phyloP scores from a whole-genome alignment of 2,888 invertebrate species.

The Drosophila robusta region DNA sequence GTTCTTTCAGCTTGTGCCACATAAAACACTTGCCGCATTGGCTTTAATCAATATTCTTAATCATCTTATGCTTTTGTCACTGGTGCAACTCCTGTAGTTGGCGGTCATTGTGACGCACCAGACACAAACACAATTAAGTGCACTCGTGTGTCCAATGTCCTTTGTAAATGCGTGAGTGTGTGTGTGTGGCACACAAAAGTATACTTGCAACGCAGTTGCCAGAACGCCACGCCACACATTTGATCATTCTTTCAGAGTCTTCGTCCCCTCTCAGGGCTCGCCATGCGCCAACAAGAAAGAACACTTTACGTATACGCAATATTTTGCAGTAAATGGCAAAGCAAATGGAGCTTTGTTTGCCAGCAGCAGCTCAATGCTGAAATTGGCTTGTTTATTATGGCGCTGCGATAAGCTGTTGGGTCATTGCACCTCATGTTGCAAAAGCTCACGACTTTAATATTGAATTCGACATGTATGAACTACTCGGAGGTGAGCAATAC shows the following conservation, averaged over 20 bases:
- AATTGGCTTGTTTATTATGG: slow-evolving; percentile 71
- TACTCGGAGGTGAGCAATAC: background rate
- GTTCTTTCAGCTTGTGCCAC: background rate
- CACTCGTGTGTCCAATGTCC: slow-evolving; percentile 59
- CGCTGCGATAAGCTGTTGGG: slow-evolving; percentile 55
- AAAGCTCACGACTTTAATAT: slow-evolving; percentile 19
- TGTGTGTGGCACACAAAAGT: slow-evolving; percentile 28
- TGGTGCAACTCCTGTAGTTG: slow-evolving; percentile 33
- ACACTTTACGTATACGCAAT: slow-evolving; percentile 67
- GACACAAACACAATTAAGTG: slow-evolving; percentile 66
- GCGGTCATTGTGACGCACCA: slow-evolving; percentile 41
- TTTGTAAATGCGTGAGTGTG: slow-evolving; percentile 31
- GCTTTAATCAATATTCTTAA: slow-evolving; percentile 27
- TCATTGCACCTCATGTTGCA: slow-evolving; percentile 52
- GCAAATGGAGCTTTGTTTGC: slow-evolving; percentile 74
- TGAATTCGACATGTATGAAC: background rate
- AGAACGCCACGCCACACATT: slow-evolving; percentile 39
- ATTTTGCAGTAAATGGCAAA: slow-evolving; percentile 56
- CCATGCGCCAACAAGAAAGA: slow-evolving; percentile 15
- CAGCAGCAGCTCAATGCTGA: slow-evolving; percentile 41
- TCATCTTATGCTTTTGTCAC: slow-evolving; percentile 15
- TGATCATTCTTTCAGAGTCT: slow-evolving; percentile 18
- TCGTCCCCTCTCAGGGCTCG: slow-evolving; percentile 9
- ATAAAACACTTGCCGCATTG: slow-evolving; percentile 9
- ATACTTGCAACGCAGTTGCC: slow-evolving; percentile 54